Base-by-base conservation (phyloP, 1,140 invertebrate species). In the Cepaea nemoralis region DNA sequence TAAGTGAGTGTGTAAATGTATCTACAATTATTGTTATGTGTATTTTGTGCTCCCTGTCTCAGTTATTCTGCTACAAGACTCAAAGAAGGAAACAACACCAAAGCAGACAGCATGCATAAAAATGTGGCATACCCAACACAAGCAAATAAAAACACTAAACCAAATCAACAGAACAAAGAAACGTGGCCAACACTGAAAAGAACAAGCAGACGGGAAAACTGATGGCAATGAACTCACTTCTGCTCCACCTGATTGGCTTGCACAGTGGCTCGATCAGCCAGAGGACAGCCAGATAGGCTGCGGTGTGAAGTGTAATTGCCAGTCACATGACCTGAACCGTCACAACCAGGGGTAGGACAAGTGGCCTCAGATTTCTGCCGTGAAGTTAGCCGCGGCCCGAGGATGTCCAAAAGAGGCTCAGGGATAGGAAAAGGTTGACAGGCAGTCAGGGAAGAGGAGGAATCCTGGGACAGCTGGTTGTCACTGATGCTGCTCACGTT, bases 291-390 rank as follows among this genome's bases (percentile, higher is more conserved):
- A 78, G 95, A 95, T 73, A 95, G 91, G 89, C 95, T 94, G 66
- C 94, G 94, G 92, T 98, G 97, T 42, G 94, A 95, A 69, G 94
- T 93, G 89, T 94, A 94, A 90, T 94, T 94, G 69, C 95, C 95
- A 86, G 95, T 96, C 90, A 92, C 87, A 86, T 92, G 92, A 33
- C 92, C 92, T 40, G 89, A 88, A 19, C 92, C 92, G 84, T 92
- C 91, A 86, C 92, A 92, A 73, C 91, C 91, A 75, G 90, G 88
- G 10, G 91, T 92, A 31, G 92, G 91, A 80, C 92, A 92, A 27
- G 82, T 80, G 69, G 81, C 78, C 45, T 82, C 73, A 80, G 82
- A 42, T 80, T 80, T 48, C 70, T 73, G 35, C 63, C 82, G 24
- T 31, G 81, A 50, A 55, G 75, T 42, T 63, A 69, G 33, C 67